Base-by-base conservation (phyloP, 2,888 invertebrate species). In the Cantharis rustica region DNA sequence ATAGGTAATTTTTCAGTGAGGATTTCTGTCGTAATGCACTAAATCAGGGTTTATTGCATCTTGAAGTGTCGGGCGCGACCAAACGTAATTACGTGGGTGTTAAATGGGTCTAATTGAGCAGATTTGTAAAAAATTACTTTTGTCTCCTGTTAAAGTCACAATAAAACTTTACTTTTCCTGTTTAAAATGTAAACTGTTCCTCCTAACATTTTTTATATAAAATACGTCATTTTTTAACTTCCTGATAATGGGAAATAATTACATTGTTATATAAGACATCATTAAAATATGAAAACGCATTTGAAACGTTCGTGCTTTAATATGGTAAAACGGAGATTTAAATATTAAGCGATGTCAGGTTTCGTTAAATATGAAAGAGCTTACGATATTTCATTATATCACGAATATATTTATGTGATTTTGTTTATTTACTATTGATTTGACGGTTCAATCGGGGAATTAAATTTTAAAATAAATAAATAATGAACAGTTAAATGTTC, bases 291-390 rank as follows among this genome's bases (percentile, higher is more conserved):
- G 16, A 69, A 69, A 69, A 15, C 16, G 69, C 27, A 16, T 27
- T 31, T 47, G 15, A 72, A 72, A 13, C 20, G 73, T 69, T 61
- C 73, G 73, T 73, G 73, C 73, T 73, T 69, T 68, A 27, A 73
- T 69, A 23, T 27, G 47, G 68, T 61, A 69, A 69, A 68, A 62
- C 16, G 13, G 26, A 62, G 73, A 73, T 73, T 69, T 66, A 66
- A 66, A 66, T 66, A 66, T 66, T 23, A 66, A 66, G 23, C 23
- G 64, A 66, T 66, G 23, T 17, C 64, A 17, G 23, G 20, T 66
- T 47, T 47, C 23, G 64, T 20, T 20, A 66, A 47, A 66, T 66
- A 23, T 66, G 23, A 66, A 66, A 66, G 23, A 66, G 17, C 64
- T 23, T 20, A 66, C 17, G 20, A n/a, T 66, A 66, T 66, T 66